Base-by-base conservation (phyloP, 2,113 vertebrate genomes). In the Tricholaema leucomelas region DNA sequence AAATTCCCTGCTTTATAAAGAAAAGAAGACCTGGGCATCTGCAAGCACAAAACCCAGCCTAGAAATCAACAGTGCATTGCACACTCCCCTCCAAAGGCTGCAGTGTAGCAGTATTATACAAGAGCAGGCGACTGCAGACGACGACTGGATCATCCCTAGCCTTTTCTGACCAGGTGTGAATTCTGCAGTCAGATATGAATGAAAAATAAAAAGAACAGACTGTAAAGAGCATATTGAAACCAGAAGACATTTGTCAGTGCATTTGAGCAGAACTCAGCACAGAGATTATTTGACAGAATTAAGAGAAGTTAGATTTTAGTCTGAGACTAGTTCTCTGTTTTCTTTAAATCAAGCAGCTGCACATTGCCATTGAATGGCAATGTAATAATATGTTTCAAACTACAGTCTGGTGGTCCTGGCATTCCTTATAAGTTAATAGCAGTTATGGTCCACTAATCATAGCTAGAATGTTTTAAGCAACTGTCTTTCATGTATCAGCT, bases 341-440 rank as follows among this genome's bases (percentile, higher is more conserved):
- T 67, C 71, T 88, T 88, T 88, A 81, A 92, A 69, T 69, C 83
- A 61, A 81, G 74, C 0, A 2, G 5, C 88, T 90, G 71, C 74
- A 48, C 81, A 46, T n/a, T 46, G 44, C 74, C 8, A 0, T 6
- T 72, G 86, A 95, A 84, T 88, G 84, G 63, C 86, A 94, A 56
- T 18, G 28, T 91, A 91, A 90, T 88, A 76, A 85, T 78, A 94
- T 6, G 67, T 91, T 92, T 63, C 92, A 95, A 88, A 82, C 84
- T 91, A 87, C 91, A 87, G 74, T 70, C 91, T 94, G 84, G 60
- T 88, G 86, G 92, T 93, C 77, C 71, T 95, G 81, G 77, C 81
- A 93, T 95, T 96, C 77, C 91, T 63, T 88, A 76, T 92, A 86
- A 79, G 66, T 90, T 95, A 95, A 93, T 92, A 94, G 91, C 72